A percentile compares a stretch with the other conserved stretches of the same genome.
Conservation (phyloP, 2,888 invertebrate species). For the Dolomedes plantarius region DNA sequence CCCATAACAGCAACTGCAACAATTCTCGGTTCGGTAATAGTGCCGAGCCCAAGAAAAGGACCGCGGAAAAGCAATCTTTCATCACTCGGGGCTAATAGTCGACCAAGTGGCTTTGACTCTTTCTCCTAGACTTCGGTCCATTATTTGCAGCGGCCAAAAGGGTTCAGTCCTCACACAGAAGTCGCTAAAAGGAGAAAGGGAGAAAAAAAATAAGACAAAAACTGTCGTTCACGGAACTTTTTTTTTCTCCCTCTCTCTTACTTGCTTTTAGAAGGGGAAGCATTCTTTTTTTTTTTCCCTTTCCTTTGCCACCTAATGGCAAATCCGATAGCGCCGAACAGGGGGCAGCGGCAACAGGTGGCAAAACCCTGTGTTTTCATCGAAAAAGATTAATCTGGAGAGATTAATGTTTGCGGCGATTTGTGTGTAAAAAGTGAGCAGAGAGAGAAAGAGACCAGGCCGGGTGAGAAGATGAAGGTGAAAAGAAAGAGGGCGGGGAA, state of each 20-base stretch:
- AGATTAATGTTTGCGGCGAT: conserved; percentile 71
- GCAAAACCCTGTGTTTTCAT: conserved; percentile 64
- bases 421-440: conserved; percentile 48
- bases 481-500: too few species aligned
- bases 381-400: conserved; percentile 70
- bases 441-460: not conserved
- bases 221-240: conserved; percentile 48
- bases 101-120: not conserved
- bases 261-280: conserved; percentile 4
- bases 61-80: conserved; percentile 25
- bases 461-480: not conserved
- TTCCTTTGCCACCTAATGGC: conserved; percentile 61
- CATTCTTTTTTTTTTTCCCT: not conserved
- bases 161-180: conserved; percentile 26
- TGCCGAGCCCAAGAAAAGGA: not conserved
- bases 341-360: conserved; percentile 64
- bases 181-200: not conserved
- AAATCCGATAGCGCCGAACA: conserved; percentile 65
- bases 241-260: conserved; percentile 27
- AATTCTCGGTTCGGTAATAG: not conserved
- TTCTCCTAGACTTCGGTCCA: conserved; percentile 42
- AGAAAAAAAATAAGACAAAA: conserved; percentile 15
- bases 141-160: conserved; percentile 57
- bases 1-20: too few species aligned
- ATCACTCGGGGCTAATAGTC: conserved; percentile 38